phyloP scores from a whole-genome alignment of 2,113 vertebrate genomes.

The Grallaria varia region DNA sequence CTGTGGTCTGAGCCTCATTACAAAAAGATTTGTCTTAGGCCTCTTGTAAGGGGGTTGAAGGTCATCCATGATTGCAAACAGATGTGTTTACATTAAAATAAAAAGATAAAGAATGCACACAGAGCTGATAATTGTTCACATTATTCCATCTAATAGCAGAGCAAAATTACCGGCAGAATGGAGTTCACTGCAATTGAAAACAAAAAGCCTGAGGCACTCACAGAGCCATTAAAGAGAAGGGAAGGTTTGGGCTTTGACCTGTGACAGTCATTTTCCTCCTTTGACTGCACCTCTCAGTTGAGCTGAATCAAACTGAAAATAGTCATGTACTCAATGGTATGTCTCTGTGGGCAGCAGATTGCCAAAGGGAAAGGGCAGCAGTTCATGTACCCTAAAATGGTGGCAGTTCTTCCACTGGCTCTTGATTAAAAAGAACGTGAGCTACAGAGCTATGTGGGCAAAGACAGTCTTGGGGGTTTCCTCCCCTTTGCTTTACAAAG shows the following conservation, averaged over 20 bases:
- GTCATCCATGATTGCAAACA: neutral
- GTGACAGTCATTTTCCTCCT: neutral
- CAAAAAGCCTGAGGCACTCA: constrained; percentile 30
- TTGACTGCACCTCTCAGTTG: neutral
- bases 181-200: constrained; percentile 20
- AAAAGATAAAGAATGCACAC: neutral
- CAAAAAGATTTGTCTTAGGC: neutral
- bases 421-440: neutral
- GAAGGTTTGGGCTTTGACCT: constrained; percentile 23
- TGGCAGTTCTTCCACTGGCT: neutral
- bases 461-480: neutral
- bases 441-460: neutral
- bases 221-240: constrained; percentile 1
- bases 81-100: constrained; percentile 4
- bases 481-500: neutral
- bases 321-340: neutral
- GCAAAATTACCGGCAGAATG: constrained; percentile 8
- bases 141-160: constrained; percentile 30
- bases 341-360: neutral
- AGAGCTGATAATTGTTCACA: constrained; percentile 24
- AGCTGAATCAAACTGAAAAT: neutral
- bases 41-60: neutral
- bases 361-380: neutral
- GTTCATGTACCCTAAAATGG: neutral
- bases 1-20: neutral